Conservation (phyloP, 2,113 vertebrate species). For the Pleuronectes platessa region DNA sequence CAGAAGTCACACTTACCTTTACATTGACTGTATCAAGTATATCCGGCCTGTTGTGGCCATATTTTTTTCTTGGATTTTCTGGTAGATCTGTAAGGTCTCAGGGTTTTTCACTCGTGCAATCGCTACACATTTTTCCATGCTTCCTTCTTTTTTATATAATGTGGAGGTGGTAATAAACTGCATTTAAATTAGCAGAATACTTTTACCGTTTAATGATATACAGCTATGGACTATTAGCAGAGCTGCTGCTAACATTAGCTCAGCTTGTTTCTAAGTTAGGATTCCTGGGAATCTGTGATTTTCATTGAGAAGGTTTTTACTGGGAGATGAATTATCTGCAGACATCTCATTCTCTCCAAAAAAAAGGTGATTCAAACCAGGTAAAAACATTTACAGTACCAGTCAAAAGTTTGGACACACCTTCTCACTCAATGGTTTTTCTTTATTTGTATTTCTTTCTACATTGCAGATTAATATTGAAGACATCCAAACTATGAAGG, state of each 20-base stretch:
- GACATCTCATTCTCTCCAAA: background rate
- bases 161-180: background rate
- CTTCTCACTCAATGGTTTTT: too few species aligned
- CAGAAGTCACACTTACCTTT: background rate
- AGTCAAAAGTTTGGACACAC: too few species aligned
- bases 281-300: background rate
- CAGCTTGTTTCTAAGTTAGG: background rate
- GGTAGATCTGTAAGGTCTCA: constrained; percentile 4
- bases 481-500: too few species aligned
- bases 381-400: background rate
- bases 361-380: background rate
- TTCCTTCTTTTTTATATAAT: too few species aligned
- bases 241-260: background rate
- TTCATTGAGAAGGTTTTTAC: background rate
- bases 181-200: background rate
- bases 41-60: background rate
- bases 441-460: too few species aligned
- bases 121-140: too few species aligned
- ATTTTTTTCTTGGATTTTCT: constrained; percentile 3
- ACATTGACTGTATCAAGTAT: background rate
- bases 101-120: background rate
- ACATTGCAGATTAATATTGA: too few species aligned
- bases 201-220: background rate
- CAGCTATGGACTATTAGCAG: background rate
- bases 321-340: background rate